A percentile compares a stretch with the other conserved stretches of the same genome.
These are phyloP conservation scores for Montipora sp. DNA, from an alignment of 64 coral and sea anemone species.

Conservation along the genomic window DNA sequence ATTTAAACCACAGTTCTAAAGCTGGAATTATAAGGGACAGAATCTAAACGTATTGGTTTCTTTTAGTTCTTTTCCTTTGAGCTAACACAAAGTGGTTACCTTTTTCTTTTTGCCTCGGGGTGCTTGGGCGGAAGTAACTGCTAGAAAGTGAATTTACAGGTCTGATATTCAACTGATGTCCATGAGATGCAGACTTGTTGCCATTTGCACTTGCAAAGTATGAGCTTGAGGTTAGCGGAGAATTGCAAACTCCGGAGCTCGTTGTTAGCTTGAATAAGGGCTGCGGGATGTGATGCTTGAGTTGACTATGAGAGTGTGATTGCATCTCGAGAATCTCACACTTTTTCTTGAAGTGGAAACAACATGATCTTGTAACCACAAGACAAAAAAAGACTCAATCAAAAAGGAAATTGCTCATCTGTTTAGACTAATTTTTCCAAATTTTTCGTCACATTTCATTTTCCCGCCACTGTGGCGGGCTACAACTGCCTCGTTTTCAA, in stretches of 20 bases:
- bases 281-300: slow-evolving; percentile 82
- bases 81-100: slow-evolving; percentile 35
- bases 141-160: slow-evolving; percentile 68
- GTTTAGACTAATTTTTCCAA: no score
- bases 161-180: slow-evolving; percentile 71
- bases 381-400: neutral
- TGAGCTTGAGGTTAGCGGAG: slow-evolving; percentile 45
- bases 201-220: slow-evolving; percentile 39
- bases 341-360: neutral
- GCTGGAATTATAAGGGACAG: no score
- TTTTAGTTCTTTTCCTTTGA: neutral
- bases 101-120: slow-evolving; percentile 88
- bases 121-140: slow-evolving; percentile 63
- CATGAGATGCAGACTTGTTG: slow-evolving; percentile 54
- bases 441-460: slow-evolving; percentile 3
- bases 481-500: slow-evolving; percentile 45
- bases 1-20: no score
- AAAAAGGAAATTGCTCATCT: neutral
- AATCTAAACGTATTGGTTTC: no score
- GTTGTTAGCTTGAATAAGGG: slow-evolving; percentile 98
- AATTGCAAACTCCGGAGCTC: slow-evolving; percentile 44
- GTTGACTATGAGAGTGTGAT: slow-evolving; percentile 41
- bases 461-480: slow-evolving; percentile 65
- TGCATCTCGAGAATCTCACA: slow-evolving; percentile 66
- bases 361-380: neutral